A percentile compares a stretch with the other conserved stretches of the same genome.
phyloP scores from a whole-genome alignment of 2,113 vertebrate genomes.

The Microtus oregoni region DNA sequence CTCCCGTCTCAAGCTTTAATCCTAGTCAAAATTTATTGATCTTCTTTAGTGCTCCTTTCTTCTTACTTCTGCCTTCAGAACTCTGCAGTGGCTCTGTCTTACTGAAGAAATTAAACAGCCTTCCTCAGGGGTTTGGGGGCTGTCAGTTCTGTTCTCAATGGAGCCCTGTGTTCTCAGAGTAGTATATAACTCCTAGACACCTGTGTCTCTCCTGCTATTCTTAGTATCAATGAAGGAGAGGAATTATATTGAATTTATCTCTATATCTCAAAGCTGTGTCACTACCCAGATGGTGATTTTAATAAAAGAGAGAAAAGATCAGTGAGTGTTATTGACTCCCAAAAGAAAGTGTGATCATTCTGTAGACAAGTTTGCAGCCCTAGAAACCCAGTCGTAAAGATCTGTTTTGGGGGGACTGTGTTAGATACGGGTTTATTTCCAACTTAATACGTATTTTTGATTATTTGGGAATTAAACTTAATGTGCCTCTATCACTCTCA shows the following conservation, averaged over 20 bases:
- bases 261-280: background rate
- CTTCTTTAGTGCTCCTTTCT: background rate
- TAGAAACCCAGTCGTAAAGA: conserved; percentile 20
- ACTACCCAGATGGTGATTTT: background rate
- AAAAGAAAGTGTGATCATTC: background rate
- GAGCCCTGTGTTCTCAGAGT: background rate
- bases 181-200: background rate
- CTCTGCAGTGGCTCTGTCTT: background rate
- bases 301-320: background rate
- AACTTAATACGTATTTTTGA: too few relatives aligned
- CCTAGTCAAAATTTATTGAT: background rate
- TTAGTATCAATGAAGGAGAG: background rate
- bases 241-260: background rate
- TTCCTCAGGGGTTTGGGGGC: background rate
- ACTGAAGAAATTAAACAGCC: background rate
- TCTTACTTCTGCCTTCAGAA: background rate
- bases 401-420: background rate
- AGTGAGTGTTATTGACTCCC: background rate
- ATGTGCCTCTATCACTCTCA: too few relatives aligned
- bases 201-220: background rate
- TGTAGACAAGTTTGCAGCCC: background rate
- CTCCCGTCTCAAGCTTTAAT: background rate
- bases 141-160: background rate
- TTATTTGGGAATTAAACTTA: too few relatives aligned
- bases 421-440: background rate